Evolutionary conservation across 2,888 invertebrate genomes (phyloP).

Genomic region (Ormyrus pomaceus): DNA sequence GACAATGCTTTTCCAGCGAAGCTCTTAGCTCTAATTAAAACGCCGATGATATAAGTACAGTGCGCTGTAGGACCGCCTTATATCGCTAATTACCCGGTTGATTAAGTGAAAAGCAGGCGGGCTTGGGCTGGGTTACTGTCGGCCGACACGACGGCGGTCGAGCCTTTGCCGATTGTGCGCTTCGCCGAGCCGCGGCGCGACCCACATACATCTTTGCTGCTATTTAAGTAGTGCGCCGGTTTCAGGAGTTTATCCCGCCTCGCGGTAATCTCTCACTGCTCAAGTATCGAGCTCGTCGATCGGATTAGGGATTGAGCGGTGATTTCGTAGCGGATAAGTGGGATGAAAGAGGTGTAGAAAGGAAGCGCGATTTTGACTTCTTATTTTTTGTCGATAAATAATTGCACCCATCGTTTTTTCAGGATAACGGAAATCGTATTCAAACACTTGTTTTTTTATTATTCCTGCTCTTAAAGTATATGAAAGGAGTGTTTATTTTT

Average conservation of each 20-base stretch:
- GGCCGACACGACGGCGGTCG: not conserved
- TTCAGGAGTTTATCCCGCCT: not conserved
- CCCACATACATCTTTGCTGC: constrained; percentile 15
- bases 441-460: no score
- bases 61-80: not conserved
- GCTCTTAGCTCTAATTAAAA: constrained; percentile 45
- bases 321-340: no score
- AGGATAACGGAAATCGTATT: no score
- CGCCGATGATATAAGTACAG: constrained; percentile 23
- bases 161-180: not conserved
- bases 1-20: not conserved
- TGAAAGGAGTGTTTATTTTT: no score
- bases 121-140: constrained; percentile 27
- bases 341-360: no score
- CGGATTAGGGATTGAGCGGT: no score
- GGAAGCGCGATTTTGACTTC: no score
- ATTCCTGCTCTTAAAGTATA: no score
- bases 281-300: not conserved
- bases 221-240: not conserved
- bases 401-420: no score
- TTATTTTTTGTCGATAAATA: no score
- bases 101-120: constrained; percentile 35
- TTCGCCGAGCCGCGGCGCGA: not conserved
- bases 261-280: not conserved
- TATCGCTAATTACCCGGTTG: constrained; percentile 28